Conservation (phyloP, 1,140 invertebrate genomes). For the Aricia agestis region DNA sequence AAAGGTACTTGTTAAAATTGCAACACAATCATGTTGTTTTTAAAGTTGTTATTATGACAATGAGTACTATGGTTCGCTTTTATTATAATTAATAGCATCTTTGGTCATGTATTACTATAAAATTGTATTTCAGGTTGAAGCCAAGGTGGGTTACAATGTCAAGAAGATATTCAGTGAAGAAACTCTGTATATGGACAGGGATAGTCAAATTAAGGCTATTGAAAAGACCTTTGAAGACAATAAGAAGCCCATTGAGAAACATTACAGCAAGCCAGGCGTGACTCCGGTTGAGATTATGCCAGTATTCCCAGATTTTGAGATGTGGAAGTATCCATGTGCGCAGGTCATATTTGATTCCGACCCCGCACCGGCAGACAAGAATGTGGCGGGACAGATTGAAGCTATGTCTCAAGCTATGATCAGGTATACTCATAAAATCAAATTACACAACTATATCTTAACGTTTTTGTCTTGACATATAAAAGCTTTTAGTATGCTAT, state of each 20-base stretch:
- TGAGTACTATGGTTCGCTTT: too few species aligned
- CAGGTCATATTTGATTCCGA: conserved; percentile 99
- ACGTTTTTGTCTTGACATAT: too few species aligned
- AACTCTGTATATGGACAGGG: conserved; percentile 96
- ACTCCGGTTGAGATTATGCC: conserved; percentile 90
- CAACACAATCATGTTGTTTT: too few species aligned
- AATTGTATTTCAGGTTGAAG: conserved; percentile 82
- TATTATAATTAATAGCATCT: too few species aligned
- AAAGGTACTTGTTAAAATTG: conserved; percentile 76
- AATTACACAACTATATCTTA: too few species aligned
- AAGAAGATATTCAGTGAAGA: conserved; percentile 97
- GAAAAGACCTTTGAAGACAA: conserved; percentile 98
- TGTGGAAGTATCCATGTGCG: conserved; percentile 98
- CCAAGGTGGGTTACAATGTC: conserved; percentile 98
- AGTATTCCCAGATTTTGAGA: conserved; percentile 95
- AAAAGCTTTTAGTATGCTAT: too few species aligned
- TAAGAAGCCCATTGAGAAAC: conserved; percentile 90
- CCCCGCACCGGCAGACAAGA: conserved; percentile 89
- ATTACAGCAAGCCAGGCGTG: conserved; percentile 96
- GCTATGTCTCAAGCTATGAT: conserved; percentile 99
- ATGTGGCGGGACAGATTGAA: conserved; percentile 91
- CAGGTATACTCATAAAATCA: conserved; percentile 70
- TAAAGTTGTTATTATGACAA: too few species aligned
- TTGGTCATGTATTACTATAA: too few species aligned
- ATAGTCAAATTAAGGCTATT: conserved; percentile 98